phyloP scores from a whole-genome alignment of 2,888 invertebrate genomes.

The Ophion slaviceki region DNA sequence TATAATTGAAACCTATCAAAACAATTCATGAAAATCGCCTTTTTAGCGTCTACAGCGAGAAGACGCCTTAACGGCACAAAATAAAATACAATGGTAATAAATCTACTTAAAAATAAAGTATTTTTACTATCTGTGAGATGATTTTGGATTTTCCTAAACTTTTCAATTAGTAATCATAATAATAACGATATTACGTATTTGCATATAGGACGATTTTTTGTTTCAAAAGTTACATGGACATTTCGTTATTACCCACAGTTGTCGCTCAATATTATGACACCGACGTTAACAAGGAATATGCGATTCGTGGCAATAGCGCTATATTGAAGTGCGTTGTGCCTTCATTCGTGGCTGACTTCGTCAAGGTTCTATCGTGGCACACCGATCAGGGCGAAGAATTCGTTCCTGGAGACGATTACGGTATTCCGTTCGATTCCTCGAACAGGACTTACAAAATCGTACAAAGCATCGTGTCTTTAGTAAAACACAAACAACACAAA shows the following conservation, averaged over 20 bases:
- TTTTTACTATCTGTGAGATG: too few species aligned
- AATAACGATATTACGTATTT: background rate
- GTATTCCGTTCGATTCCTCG: conserved; percentile 80
- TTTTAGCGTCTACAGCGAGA: too few species aligned
- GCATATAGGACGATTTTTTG: background rate
- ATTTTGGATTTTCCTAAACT: background rate
- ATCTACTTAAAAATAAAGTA: too few species aligned
- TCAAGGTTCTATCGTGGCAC: conserved; percentile 94
- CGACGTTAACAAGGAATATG: conserved; percentile 95
- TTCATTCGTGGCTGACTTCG: conserved; percentile 96
- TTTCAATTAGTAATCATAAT: background rate
- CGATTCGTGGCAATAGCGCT: conserved; percentile 94
- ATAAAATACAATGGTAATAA: too few species aligned
- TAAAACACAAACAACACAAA: conserved; percentile 21
- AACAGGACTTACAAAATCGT: conserved; percentile 3
- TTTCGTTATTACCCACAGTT: conserved; percentile 84
- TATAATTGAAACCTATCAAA: too few species aligned
- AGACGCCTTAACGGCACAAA: too few species aligned
- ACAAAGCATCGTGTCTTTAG: background rate
- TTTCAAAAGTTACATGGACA: conserved; percentile 2
- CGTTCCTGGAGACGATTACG: conserved; percentile 87
- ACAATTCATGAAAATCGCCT: too few species aligned
- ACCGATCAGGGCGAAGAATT: conserved; percentile 91
- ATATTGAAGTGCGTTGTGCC: conserved; percentile 96
- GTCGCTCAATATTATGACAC: conserved; percentile 93